Percentiles rank a stretch among this genome's conserved stretches.
Evolutionary conservation across 2,113 vertebrate species (phyloP).

Genomic region (Catharus bicknelli): DNA sequence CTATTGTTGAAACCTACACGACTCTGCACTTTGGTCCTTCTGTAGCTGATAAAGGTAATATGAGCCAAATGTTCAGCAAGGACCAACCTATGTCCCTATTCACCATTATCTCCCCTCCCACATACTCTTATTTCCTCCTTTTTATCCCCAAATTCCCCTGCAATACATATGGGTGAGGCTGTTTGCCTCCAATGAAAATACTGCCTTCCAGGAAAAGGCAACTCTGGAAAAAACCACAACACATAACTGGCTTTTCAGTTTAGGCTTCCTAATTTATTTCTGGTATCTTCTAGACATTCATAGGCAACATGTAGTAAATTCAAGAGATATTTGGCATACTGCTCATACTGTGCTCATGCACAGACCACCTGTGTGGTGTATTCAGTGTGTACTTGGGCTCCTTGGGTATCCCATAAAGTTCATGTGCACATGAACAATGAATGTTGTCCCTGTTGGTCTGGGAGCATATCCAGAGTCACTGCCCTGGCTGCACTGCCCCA

Average conservation of each 20-base stretch:
- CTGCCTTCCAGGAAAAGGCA: background rate
- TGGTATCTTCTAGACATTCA: background rate
- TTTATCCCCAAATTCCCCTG: accelerated
- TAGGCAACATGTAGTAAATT: background rate
- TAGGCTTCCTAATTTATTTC: background rate
- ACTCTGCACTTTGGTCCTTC: background rate
- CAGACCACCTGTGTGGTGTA: background rate
- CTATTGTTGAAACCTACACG: background rate
- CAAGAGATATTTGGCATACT: background rate
- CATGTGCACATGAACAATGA: background rate
- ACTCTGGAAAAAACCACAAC: background rate
- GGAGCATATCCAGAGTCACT: background rate
- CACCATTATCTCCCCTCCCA: background rate
- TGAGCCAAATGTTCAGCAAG: background rate
- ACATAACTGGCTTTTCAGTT: background rate
- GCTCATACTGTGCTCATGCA: background rate
- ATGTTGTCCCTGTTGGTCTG: background rate
- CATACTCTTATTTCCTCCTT: background rate
- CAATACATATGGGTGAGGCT: background rate
- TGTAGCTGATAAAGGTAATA: background rate
- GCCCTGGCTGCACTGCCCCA: background rate
- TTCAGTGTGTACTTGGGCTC: background rate
- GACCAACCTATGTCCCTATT: background rate
- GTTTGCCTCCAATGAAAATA: background rate
- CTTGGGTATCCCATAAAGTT: background rate